Evolutionary conservation across 2,888 invertebrate genomes (phyloP).

Genomic region (Halictus quadricinctus): DNA sequence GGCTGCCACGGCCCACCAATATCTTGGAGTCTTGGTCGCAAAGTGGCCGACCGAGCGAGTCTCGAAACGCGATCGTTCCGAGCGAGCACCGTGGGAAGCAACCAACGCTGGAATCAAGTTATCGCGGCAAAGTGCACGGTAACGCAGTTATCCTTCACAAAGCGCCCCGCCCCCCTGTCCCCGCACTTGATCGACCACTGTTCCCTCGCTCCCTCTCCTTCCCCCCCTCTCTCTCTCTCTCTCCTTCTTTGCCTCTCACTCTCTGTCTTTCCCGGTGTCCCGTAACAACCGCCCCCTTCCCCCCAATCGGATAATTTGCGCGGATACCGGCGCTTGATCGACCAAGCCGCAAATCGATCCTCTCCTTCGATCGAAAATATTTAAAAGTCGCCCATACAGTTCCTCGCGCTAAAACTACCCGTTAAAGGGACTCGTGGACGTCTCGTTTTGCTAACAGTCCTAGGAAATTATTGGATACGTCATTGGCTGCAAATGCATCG

Average conservation of each 20-base stretch:
- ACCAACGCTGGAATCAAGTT: slow-evolving; percentile 76
- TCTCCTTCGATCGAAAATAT: slow-evolving; percentile 58
- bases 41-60: slow-evolving; percentile 40
- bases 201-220: slow-evolving; percentile 52
- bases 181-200: slow-evolving; percentile 47
- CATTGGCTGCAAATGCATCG: too few relatives aligned
- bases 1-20: slow-evolving; percentile 43
- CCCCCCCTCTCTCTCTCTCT: not conserved
- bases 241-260: not conserved
- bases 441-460: not conserved
- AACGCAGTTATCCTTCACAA: slow-evolving; percentile 80
- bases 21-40: slow-evolving; percentile 45
- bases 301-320: slow-evolving; percentile 2
- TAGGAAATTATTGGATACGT: too few relatives aligned
- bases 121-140: slow-evolving; percentile 81
- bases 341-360: not conserved
- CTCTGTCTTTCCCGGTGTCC: not conserved
- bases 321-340: slow-evolving; percentile 61
- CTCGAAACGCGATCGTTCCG: slow-evolving; percentile 64
- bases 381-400: slow-evolving; percentile 40
- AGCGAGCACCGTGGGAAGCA: slow-evolving; percentile 54
- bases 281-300: slow-evolving; percentile 21
- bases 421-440: not conserved
- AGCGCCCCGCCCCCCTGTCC: slow-evolving; percentile 64
- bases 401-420: not conserved